Conservation (phyloP, 2,113 vertebrate genomes). For the Paedocypris sp. region DNA sequence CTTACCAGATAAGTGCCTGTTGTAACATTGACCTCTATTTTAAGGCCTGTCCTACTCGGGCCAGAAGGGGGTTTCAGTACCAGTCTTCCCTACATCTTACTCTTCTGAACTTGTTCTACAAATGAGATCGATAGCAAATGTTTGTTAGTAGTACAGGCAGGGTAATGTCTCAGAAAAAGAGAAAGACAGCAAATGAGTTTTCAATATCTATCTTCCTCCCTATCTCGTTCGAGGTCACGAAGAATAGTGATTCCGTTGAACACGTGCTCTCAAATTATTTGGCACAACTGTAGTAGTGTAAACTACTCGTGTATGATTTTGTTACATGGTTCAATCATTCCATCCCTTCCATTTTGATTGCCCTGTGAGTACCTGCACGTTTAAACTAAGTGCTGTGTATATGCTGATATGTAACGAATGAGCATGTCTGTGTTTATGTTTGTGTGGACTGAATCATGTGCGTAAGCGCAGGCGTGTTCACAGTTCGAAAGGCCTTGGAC, state of each 20-base stretch:
- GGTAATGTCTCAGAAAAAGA: slow-evolving; percentile 14
- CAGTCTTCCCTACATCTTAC: not conserved
- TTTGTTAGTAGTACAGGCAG: slow-evolving; percentile 16
- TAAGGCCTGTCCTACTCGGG: not conserved
- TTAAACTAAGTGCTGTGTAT: not conserved
- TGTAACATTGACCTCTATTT: slow-evolving; percentile 5
- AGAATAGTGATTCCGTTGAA: slow-evolving; percentile 8
- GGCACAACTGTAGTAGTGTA: slow-evolving; percentile 24
- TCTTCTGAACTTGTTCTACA: slow-evolving; percentile 1
- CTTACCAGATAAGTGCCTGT: slow-evolving; percentile 13
- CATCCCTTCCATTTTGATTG: not conserved
- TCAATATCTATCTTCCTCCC: slow-evolving; percentile 14
- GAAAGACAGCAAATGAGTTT: slow-evolving; percentile 17
- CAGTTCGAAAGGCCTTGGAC: not conserved
- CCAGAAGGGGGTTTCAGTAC: not conserved
- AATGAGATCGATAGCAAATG: not conserved
- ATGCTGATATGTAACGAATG: not conserved
- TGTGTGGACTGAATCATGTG: not conserved
- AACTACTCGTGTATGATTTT: not conserved
- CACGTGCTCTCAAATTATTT: slow-evolving; percentile 37
- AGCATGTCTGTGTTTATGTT: slow-evolving; percentile 15
- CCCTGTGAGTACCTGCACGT: not conserved
- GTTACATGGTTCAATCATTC: not conserved
- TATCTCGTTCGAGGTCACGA: slow-evolving; percentile 4
- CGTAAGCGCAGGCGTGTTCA: not conserved